A percentile compares a stretch with the other conserved stretches of the same genome.
Evolutionary conservation across 2,113 vertebrate genomes (phyloP).

Genomic region (Eulemur macaco): DNA sequence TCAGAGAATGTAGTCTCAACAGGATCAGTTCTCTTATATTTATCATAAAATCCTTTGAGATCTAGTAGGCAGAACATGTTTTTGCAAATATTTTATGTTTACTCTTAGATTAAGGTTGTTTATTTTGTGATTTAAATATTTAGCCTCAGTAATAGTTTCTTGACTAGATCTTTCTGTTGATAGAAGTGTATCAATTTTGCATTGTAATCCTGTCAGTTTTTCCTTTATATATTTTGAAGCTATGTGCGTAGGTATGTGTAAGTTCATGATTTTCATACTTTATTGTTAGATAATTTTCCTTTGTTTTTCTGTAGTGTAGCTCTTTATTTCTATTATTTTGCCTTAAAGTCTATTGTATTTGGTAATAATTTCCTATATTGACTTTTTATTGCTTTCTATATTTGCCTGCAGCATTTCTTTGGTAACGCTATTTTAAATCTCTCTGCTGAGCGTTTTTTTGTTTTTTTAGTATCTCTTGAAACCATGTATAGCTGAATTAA

Average conservation of each 20-base stretch:
- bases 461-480: conserved; percentile 42
- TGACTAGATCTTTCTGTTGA: conserved; percentile 18
- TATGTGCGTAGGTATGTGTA: not conserved
- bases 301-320: not conserved
- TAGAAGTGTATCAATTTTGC: not conserved
- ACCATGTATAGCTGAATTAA: conserved; percentile 20
- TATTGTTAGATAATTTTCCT: conserved; percentile 37
- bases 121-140: conserved; percentile 48
- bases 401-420: conserved; percentile 28
- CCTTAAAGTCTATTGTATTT: conserved; percentile 52
- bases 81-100: conserved; percentile 22
- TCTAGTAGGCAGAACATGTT: not conserved
- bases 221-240: not conserved
- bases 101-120: not conserved
- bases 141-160: not conserved
- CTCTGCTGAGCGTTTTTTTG: not conserved
- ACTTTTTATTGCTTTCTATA: conserved; percentile 58
- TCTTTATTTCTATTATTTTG: conserved; percentile 61
- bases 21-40: not conserved
- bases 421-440: conserved; percentile 44
- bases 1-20: not conserved
- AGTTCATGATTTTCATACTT: conserved; percentile 30
- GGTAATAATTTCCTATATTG: conserved; percentile 46
- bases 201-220: not conserved
- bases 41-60: not conserved